Conservation (phyloP, 2,888 invertebrate genomes). For the Cremastobaeus sp. region DNA sequence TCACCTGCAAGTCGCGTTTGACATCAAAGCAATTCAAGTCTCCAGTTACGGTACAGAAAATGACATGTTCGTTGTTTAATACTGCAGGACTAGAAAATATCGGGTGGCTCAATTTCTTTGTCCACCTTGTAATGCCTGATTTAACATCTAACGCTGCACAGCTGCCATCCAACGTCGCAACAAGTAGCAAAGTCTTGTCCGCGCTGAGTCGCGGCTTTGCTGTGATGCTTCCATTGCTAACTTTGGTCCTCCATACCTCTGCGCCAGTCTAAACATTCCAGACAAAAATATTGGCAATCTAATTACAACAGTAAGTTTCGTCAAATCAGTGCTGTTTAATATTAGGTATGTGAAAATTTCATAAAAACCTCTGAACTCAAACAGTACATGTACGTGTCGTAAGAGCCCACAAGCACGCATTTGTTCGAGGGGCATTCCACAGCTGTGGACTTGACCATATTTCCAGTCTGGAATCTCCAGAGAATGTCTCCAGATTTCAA, state of each 20-base stretch:
- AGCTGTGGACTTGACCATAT: slow-evolving; percentile 84
- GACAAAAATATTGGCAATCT: background rate
- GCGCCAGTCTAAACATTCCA: slow-evolving; percentile 76
- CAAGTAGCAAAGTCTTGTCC: slow-evolving; percentile 71
- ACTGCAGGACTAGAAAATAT: slow-evolving; percentile 83
- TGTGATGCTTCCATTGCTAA: slow-evolving; percentile 79
- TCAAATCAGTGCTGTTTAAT: too few species aligned
- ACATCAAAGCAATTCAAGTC: slow-evolving; percentile 65
- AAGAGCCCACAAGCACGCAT: slow-evolving; percentile 84
- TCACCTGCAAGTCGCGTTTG: slow-evolving; percentile 64
- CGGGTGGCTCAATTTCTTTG: slow-evolving; percentile 80
- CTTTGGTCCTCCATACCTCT: slow-evolving; percentile 71
- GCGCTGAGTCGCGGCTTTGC: slow-evolving; percentile 78
- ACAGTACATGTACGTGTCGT: slow-evolving; percentile 84
- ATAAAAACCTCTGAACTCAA: slow-evolving; percentile 80
- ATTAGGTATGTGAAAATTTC: too few species aligned
- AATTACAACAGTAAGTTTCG: background rate
- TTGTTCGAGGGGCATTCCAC: slow-evolving; percentile 75
- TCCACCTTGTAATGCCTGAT: slow-evolving; percentile 82
- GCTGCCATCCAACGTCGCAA: slow-evolving; percentile 82
- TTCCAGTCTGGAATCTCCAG: slow-evolving; percentile 83
- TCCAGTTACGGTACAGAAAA: slow-evolving; percentile 78
- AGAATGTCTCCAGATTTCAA: slow-evolving; percentile 79
- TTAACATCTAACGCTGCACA: slow-evolving; percentile 80
- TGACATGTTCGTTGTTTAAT: slow-evolving; percentile 80